These are phyloP conservation scores for Drosophila nebulosa DNA, from an alignment of 1,140 invertebrate genomes.

Conservation along the genomic window DNA sequence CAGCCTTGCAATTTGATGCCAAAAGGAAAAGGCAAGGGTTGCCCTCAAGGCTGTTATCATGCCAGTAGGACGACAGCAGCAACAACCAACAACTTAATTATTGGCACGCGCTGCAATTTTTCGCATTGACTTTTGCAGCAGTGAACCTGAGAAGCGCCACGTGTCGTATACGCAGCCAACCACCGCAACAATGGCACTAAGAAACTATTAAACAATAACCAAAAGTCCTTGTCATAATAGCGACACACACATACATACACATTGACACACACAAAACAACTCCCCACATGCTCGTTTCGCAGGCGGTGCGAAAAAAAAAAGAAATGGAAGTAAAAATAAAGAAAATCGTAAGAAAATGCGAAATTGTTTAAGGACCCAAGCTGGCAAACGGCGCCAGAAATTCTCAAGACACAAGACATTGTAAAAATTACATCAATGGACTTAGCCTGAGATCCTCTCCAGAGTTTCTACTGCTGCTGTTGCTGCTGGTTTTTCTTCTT, in stretches of 20 bases:
- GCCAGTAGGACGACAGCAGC: not conserved
- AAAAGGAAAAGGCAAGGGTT: slow-evolving; percentile 18
- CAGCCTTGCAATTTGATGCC: slow-evolving; percentile 74
- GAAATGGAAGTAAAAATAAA: not conserved
- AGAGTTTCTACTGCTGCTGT: not conserved
- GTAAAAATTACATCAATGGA: slow-evolving; percentile 77
- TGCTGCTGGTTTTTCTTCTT: not conserved
- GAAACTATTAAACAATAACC: slow-evolving; percentile 52
- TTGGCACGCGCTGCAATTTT: slow-evolving; percentile 77
- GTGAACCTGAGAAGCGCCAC: slow-evolving; percentile 55
- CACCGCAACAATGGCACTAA: slow-evolving; percentile 46
- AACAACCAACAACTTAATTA: slow-evolving; percentile 65
- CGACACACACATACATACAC: slow-evolving; percentile 5
- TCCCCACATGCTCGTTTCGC: slow-evolving; percentile 64
- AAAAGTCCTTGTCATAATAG: slow-evolving; percentile 19
- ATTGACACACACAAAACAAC: slow-evolving; percentile 31
- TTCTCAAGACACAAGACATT: slow-evolving; percentile 42
- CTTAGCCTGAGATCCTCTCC: slow-evolving; percentile 37
- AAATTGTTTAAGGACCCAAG: slow-evolving; percentile 9
- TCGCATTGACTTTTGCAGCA: slow-evolving; percentile 55
- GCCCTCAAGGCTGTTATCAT: not conserved
- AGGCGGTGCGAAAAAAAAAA: not conserved
- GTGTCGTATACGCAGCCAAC: slow-evolving; percentile 68
- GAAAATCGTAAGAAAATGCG: slow-evolving; percentile 3
- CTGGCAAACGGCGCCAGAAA: slow-evolving; percentile 40